Evolutionary conservation across 1,140 invertebrate species (phyloP).

Genomic region (Achroia grisella): DNA sequence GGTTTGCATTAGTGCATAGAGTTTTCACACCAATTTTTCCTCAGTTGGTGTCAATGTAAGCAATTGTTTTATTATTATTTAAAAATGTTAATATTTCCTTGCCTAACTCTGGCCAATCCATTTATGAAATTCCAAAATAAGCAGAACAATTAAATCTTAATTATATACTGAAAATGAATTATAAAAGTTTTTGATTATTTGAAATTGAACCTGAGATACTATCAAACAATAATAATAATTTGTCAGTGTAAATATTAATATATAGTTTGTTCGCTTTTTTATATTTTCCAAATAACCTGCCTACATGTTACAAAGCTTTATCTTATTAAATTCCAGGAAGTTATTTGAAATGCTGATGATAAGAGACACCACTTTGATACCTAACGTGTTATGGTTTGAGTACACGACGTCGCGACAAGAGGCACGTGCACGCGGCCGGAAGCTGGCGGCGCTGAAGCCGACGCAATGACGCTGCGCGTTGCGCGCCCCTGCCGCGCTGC

Average conservation of each 20-base stretch:
- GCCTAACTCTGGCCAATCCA: too few species aligned
- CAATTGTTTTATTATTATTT: slow-evolving; percentile 21
- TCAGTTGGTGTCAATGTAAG: slow-evolving; percentile 88
- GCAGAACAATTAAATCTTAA: too few species aligned
- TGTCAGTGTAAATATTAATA: too few species aligned
- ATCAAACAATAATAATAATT: too few species aligned
- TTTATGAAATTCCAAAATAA: too few species aligned
- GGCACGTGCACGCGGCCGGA: slow-evolving; percentile 84
- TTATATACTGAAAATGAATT: too few species aligned
- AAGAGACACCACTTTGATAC: slow-evolving; percentile 92
- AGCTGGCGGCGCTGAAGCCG: slow-evolving; percentile 87
- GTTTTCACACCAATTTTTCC: slow-evolving; percentile 91
- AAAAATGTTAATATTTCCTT: neutral
- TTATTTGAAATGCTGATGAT: slow-evolving; percentile 91
- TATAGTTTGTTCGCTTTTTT: too few species aligned
- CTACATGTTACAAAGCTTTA: too few species aligned
- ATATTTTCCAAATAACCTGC: too few species aligned
- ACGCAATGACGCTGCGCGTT: slow-evolving; percentile 84
- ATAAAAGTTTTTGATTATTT: too few species aligned
- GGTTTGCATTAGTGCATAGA: slow-evolving; percentile 87
- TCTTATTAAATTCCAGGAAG: slow-evolving; percentile 76
- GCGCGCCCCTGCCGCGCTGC: slow-evolving; percentile 13
- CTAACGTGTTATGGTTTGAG: slow-evolving; percentile 96
- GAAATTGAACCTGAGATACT: too few species aligned
- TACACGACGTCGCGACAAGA: slow-evolving; percentile 92